phyloP scores from a whole-genome alignment of 2,888 invertebrate genomes.

The Diarsia dahlii region DNA sequence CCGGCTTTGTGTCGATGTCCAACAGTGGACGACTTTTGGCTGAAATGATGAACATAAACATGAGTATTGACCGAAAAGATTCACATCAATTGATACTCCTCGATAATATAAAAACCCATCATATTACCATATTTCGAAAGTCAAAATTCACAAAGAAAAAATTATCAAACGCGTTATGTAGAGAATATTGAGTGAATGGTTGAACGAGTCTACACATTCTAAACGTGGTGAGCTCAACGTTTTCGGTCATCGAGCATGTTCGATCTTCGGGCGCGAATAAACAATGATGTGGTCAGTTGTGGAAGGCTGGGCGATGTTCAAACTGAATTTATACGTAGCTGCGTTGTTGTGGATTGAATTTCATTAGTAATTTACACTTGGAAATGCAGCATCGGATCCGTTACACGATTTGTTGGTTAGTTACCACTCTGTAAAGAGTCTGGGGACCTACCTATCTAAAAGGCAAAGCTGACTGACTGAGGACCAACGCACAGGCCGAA shows the following conservation, averaged over 20 bases:
- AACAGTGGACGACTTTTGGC: too few species aligned
- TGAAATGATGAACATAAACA: too few species aligned
- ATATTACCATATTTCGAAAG: neutral
- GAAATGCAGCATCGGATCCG: neutral
- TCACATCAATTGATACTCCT: neutral
- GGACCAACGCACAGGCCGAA: too few species aligned
- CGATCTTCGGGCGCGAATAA: constrained; percentile 47
- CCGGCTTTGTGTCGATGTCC: too few species aligned
- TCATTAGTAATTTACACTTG: neutral
- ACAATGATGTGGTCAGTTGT: constrained; percentile 21
- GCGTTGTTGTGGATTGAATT: neutral
- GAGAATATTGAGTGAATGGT: constrained; percentile 38
- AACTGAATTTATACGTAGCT: constrained; percentile 15
- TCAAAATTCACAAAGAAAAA: constrained; percentile 16
- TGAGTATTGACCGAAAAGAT: neutral
- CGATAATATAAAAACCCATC: too few species aligned
- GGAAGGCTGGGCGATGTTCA: neutral
- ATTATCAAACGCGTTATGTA: constrained; percentile 16
- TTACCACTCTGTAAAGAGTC: neutral
- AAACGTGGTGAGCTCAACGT: constrained; percentile 37
- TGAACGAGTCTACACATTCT: constrained; percentile 29
- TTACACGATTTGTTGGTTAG: neutral
- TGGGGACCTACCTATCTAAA: too few species aligned
- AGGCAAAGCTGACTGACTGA: too few species aligned
- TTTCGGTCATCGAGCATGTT: constrained; percentile 49